phyloP scores from a whole-genome alignment of 2,113 vertebrate genomes.

The Acrocephalus kingi region DNA sequence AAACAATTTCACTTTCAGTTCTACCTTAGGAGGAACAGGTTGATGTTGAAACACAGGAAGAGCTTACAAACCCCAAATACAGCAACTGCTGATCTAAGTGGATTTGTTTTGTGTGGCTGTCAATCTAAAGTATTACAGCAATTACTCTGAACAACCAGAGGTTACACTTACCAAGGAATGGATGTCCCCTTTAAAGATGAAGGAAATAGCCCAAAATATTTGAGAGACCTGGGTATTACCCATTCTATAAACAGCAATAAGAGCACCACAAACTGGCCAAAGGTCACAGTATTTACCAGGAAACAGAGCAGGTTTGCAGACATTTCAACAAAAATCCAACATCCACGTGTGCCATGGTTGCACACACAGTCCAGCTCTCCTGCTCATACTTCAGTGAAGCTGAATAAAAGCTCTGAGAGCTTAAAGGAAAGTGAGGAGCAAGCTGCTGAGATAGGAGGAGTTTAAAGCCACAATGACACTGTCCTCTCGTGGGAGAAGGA shows the following conservation, averaged over 20 bases:
- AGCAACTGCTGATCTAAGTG: background rate
- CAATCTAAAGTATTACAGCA: background rate
- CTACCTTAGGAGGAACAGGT: background rate
- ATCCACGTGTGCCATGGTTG: rapidly evolving
- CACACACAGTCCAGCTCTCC: background rate
- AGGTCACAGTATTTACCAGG: background rate
- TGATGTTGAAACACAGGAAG: background rate
- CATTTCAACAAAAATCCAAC: background rate
- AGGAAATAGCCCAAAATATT: background rate
- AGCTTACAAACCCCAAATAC: background rate
- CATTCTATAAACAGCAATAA: background rate
- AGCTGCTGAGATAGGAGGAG: background rate
- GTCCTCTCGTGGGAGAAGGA: background rate
- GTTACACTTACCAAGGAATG: background rate
- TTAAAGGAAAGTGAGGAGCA: background rate
- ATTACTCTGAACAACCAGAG: background rate
- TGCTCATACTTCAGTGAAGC: background rate
- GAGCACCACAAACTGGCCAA: background rate
- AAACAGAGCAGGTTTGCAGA: background rate
- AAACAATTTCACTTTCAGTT: conserved; percentile 8
- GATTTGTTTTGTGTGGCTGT: background rate
- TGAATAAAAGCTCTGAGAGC: background rate
- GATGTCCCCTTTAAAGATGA: background rate
- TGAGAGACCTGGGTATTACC: background rate
- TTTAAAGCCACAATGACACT: background rate